Evolutionary conservation across 2,797 vertebrate genomes (phyloP).

Genomic region (Pipistrellus pipistrellus): DNA sequence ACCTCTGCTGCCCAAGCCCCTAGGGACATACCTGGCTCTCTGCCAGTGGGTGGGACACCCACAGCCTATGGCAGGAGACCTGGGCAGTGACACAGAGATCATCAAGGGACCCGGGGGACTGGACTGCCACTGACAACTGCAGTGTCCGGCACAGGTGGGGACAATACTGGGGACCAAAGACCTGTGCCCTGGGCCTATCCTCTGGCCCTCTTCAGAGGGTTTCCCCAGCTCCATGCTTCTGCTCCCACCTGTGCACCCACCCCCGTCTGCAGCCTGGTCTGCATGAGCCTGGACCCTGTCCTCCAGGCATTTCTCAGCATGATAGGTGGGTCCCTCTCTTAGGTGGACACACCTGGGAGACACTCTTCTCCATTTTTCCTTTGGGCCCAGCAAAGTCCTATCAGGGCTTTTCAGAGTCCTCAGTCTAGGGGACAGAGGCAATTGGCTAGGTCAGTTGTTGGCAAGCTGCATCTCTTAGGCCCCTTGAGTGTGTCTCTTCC

Average conservation of each 20-base stretch:
- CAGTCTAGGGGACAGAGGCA: neutral
- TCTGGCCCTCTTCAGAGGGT: neutral
- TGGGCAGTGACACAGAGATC: neutral
- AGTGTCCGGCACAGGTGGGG: neutral
- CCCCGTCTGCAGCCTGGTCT: neutral
- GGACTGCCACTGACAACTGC: neutral
- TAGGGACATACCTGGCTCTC: neutral
- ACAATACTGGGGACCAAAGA: too few species aligned
- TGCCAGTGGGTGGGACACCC: neutral
- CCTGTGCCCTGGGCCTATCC: accelerated
- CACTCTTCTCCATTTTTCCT: neutral
- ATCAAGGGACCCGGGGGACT: accelerated
- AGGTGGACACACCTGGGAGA: neutral
- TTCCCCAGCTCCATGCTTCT: neutral
- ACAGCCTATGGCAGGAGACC: neutral
- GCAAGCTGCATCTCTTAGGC: too few species aligned
- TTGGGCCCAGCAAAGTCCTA: neutral
- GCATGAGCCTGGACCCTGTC: neutral
- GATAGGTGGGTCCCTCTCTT: neutral
- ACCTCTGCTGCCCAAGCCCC: accelerated
- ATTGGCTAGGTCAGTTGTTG: too few species aligned
- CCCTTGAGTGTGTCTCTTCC: too few species aligned
- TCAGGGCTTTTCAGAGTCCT: neutral
- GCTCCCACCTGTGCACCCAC: too few species aligned
- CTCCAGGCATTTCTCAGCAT: neutral